phyloP scores from a whole-genome alignment of 2,113 vertebrate genomes.

The Pterocles gutturalis region DNA sequence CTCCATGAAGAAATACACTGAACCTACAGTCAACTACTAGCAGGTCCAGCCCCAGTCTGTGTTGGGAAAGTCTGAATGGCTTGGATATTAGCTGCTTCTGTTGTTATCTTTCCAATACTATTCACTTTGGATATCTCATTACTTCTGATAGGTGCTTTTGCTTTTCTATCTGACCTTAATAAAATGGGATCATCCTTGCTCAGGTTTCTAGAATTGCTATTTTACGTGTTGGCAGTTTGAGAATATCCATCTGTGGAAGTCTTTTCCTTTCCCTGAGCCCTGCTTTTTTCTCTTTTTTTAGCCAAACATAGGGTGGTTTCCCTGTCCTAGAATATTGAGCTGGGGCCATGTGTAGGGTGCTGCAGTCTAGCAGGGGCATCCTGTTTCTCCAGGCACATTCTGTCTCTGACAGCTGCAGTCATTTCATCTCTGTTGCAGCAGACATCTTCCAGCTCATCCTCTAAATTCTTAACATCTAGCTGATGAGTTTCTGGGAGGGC shows the following conservation, averaged over 20 bases:
- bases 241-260: neutral
- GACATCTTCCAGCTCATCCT: neutral
- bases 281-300: neutral
- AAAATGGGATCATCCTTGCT: neutral
- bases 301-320: neutral
- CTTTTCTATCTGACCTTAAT: constrained; percentile 22
- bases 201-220: neutral
- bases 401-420: neutral
- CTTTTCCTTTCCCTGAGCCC: neutral
- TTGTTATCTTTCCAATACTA: neutral
- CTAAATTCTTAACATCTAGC: neutral
- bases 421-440: neutral
- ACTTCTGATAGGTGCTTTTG: neutral
- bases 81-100: neutral
- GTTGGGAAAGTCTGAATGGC: neutral
- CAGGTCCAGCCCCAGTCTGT: neutral
- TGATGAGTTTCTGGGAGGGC: neutral
- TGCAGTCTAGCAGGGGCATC: neutral
- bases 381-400: neutral
- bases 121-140: neutral
- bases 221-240: neutral
- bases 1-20: neutral
- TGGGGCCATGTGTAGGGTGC: neutral
- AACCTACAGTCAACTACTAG: neutral
- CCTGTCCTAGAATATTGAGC: neutral